phyloP scores from a whole-genome alignment of 2,888 invertebrate genomes.

The Pheosia gnoma region DNA sequence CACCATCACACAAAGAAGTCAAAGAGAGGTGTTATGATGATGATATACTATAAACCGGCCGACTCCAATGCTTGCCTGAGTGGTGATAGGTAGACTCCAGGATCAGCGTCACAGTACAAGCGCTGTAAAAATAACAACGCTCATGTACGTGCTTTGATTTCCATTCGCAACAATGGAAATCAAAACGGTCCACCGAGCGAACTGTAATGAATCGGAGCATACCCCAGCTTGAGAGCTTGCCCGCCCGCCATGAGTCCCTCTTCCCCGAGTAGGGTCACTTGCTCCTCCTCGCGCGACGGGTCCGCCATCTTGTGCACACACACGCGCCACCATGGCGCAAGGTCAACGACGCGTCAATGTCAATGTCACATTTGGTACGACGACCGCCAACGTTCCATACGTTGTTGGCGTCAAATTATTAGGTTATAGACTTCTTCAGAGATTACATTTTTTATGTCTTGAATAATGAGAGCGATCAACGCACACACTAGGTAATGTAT shows the following conservation, averaged over 20 bases:
- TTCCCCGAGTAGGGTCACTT: conserved; percentile 97
- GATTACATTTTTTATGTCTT: conserved; percentile 26
- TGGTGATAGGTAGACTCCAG: conserved; percentile 89
- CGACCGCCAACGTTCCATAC: conserved; percentile 36
- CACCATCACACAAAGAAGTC: conserved; percentile 79
- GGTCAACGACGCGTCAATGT: conserved; percentile 88
- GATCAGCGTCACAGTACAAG: conserved; percentile 89
- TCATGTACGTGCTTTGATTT: conserved; percentile 79
- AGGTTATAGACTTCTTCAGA: conserved; percentile 27
- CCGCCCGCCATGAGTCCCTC: conserved; percentile 97
- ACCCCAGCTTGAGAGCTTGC: conserved; percentile 99
- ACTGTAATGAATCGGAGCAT: conserved; percentile 83
- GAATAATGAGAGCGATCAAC: conserved; percentile 19
- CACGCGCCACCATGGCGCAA: conserved; percentile 80
- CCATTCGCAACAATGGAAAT: conserved; percentile 58
- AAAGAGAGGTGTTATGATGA: conserved; percentile 75
- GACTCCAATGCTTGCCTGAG: conserved; percentile 89
- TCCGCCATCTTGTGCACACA: conserved; percentile 97
- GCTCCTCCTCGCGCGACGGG: conserved; percentile 97
- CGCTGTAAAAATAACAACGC: conserved; percentile 89
- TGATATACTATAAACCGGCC: conserved; percentile 82
- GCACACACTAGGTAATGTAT: conserved; percentile 34
- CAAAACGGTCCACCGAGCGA: conserved; percentile 69
- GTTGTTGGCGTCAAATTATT: conserved; percentile 34
- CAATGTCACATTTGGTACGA: conserved; percentile 79